Percentiles rank a stretch among this genome's conserved stretches.
Evolutionary conservation across 2,888 invertebrate genomes (phyloP).

Genomic region (Dryococelus australis): DNA sequence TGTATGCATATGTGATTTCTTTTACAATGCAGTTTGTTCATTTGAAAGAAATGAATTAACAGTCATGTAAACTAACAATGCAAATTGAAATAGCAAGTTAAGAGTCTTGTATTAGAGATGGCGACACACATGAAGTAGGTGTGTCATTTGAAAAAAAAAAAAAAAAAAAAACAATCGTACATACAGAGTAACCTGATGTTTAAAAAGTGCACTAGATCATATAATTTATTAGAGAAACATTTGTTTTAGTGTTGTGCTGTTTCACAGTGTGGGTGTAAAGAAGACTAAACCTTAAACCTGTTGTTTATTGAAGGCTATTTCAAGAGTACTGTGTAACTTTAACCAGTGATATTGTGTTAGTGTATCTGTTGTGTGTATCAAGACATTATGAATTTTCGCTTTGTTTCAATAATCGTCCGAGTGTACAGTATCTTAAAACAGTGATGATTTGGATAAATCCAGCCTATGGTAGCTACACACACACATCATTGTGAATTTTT

Average conservation of each 20-base stretch:
- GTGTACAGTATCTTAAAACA: no score
- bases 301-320: background rate
- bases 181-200: slow-evolving; percentile 9
- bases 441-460: no score
- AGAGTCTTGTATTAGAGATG: background rate
- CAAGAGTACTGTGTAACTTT: background rate
- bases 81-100: background rate
- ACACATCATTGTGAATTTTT: no score
- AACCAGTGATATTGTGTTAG: background rate
- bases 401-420: background rate
- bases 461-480: no score
- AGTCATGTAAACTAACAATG: background rate
- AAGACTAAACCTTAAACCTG: background rate
- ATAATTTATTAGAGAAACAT: slow-evolving; percentile 3
- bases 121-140: background rate
- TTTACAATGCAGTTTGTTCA: background rate
- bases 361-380: background rate
- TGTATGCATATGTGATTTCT: background rate
- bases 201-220: slow-evolving; percentile 10
- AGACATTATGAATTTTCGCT: background rate
- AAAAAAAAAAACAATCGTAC: background rate
- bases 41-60: background rate
- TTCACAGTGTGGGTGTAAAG: background rate
- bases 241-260: slow-evolving; percentile 8
- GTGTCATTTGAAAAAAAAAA: background rate